Conservation (phyloP, 1,140 invertebrate genomes). For the Cotesia vestalis region DNA sequence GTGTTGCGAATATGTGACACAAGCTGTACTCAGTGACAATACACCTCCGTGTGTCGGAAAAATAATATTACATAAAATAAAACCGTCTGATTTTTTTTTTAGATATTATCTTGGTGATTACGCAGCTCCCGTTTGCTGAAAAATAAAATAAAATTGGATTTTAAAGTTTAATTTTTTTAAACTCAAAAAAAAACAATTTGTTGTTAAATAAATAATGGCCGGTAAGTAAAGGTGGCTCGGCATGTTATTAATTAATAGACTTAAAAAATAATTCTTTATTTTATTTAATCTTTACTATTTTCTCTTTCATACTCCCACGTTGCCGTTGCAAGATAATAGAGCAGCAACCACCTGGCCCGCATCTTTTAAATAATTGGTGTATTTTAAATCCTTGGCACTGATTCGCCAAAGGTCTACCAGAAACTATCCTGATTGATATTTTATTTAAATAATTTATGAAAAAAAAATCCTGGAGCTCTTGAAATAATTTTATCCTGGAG, state of each 20-base stretch:
- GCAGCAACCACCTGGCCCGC: slow-evolving; percentile 25
- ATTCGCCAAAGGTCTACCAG: neutral
- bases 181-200: neutral
- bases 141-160: no score
- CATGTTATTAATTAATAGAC: neutral
- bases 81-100: neutral
- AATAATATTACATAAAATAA: slow-evolving; percentile 10
- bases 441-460: neutral
- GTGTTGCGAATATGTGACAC: slow-evolving; percentile 33
- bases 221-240: slow-evolving; percentile 26
- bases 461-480: neutral
- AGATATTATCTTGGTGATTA: slow-evolving; percentile 3
- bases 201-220: slow-evolving; percentile 28
- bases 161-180: no score
- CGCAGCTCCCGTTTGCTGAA: neutral
- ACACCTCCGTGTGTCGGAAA: slow-evolving; percentile 29
- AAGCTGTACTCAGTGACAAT: slow-evolving; percentile 9
- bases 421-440: no score
- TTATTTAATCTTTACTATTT: slow-evolving; percentile 2
- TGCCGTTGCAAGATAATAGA: neutral
- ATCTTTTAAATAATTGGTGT: slow-evolving; percentile 5
- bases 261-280: neutral
- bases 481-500: neutral
- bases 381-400: slow-evolving; percentile 12
- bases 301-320: slow-evolving; percentile 22